These are phyloP conservation scores for Anguilla rostrata DNA, from an alignment of 2,113 vertebrate genomes.

Conservation along the genomic window DNA sequence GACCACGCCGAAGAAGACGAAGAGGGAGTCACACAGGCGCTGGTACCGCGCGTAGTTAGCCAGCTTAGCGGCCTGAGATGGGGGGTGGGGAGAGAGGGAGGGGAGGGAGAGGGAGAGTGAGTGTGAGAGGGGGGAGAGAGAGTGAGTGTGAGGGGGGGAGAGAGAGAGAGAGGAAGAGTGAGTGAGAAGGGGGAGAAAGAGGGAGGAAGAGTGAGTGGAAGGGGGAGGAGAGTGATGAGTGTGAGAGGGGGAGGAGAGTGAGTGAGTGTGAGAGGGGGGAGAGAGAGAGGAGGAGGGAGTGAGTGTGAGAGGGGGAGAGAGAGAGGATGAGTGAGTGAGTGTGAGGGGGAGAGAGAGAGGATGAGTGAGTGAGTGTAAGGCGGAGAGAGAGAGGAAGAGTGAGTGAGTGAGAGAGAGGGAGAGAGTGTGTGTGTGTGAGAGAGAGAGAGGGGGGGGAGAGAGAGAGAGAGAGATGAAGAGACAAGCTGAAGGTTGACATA, in stretches of 20 bases:
- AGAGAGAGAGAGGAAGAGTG: too few relatives aligned
- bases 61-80: constrained; percentile 85
- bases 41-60: constrained; percentile 96
- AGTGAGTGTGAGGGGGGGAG: too few relatives aligned
- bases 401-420: constrained; percentile 19
- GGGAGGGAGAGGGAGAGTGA: constrained; percentile 18
- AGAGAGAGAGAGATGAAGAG: constrained; percentile 29
- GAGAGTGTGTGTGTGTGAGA: too few relatives aligned
- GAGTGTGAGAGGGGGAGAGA: too few relatives aligned
- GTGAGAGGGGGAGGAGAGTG: too few relatives aligned
- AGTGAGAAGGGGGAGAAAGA: too few relatives aligned
- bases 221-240: too few relatives aligned
- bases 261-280: too few relatives aligned
- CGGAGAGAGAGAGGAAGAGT: constrained; percentile 21
- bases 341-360: constrained; percentile 24
- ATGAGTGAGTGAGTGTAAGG: too few relatives aligned
- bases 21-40: constrained; percentile 85
- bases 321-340: too few relatives aligned
- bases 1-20: constrained; percentile 82
- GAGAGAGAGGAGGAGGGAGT: too few relatives aligned
- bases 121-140: neutral
- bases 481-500: neutral
- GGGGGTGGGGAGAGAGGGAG: constrained; percentile 18
- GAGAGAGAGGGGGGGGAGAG: constrained; percentile 3
- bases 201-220: too few relatives aligned